Conservation (phyloP, 2,113 vertebrate species). For the Pseudois nayaur region DNA sequence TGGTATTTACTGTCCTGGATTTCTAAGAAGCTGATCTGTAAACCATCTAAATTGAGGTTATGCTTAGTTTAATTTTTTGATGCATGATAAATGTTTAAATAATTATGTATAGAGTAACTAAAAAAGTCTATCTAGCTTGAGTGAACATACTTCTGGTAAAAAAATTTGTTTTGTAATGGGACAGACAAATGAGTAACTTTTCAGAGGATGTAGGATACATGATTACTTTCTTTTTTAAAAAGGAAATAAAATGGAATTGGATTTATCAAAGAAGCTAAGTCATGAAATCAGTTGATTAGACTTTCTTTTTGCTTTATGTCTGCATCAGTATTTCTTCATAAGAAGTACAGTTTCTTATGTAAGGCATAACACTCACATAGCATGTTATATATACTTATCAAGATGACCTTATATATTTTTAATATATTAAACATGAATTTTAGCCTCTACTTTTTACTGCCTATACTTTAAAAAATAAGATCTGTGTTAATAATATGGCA, state of each 20-base stretch:
- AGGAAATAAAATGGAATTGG: background rate
- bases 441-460: background rate
- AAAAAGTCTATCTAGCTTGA: background rate
- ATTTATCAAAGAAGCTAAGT: background rate
- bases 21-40: background rate
- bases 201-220: background rate
- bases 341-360: background rate
- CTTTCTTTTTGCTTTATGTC: background rate
- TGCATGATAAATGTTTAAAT: background rate
- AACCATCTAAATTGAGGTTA: background rate
- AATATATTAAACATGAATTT: background rate
- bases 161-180: background rate
- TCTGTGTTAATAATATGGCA: background rate
- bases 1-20: background rate
- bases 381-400: background rate
- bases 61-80: background rate
- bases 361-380: background rate
- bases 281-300: background rate
- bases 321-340: background rate
- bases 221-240: background rate
- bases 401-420: background rate
- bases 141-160: background rate
- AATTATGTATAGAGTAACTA: background rate
- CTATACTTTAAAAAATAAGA: background rate
- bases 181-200: background rate